phyloP scores from a whole-genome alignment of 1,140 invertebrate genomes.

The Pseudomyrmex concolor region DNA sequence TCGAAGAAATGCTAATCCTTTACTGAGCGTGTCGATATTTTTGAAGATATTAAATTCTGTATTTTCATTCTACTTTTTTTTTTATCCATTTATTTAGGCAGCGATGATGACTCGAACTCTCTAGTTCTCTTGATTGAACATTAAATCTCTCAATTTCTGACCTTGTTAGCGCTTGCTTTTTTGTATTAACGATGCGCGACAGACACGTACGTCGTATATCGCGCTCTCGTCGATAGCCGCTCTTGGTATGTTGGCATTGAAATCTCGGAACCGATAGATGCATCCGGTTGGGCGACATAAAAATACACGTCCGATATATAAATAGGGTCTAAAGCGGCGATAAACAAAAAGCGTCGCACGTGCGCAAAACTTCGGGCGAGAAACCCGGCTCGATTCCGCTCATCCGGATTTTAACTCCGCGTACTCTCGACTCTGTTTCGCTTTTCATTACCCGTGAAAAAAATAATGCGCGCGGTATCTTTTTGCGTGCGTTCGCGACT shows the following conservation, averaged over 20 bases:
- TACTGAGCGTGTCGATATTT: too few species aligned
- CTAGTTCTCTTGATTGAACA: neutral
- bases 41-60: neutral
- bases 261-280: constrained; percentile 46
- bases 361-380: neutral
- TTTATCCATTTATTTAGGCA: too few species aligned
- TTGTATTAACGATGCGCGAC: constrained; percentile 29
- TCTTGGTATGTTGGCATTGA: constrained; percentile 59
- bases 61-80: neutral
- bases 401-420: too few species aligned
- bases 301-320: constrained; percentile 48
- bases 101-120: too few species aligned
- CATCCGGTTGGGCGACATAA: constrained; percentile 31
- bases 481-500: constrained; percentile 32
- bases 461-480: constrained; percentile 36
- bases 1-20: too few species aligned
- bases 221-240: neutral
- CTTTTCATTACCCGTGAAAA: constrained; percentile 37
- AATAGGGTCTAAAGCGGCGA: constrained; percentile 21
- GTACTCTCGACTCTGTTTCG: neutral
- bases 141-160: constrained; percentile 9
- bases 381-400: neutral
- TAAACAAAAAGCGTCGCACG: constrained; percentile 36
- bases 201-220: neutral
- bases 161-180: constrained; percentile 44